Conservation (phyloP, 2,113 vertebrate species). For the Cervus canadensis region DNA sequence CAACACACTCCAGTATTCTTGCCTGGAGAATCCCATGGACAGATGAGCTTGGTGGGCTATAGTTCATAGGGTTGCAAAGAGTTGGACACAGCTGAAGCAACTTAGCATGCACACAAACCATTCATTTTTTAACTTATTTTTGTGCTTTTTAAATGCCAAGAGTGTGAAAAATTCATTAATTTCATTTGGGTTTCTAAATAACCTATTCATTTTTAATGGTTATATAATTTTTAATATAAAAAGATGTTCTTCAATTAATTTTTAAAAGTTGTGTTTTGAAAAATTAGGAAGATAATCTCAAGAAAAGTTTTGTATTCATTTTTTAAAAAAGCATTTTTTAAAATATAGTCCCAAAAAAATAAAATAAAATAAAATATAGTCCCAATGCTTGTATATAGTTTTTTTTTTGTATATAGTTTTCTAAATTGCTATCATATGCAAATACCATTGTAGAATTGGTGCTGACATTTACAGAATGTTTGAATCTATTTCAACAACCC, state of each 20-base stretch:
- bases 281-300: not conserved
- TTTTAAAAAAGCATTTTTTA: not conserved
- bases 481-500: not conserved
- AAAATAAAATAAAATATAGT: too few species aligned
- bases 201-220: not conserved
- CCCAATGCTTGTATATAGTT: too few species aligned
- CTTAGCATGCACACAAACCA: not conserved
- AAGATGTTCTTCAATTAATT: not conserved
- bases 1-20: not conserved
- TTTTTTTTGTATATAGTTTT: not conserved
- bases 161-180: not conserved
- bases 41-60: not conserved
- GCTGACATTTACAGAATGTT: not conserved
- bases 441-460: not conserved
- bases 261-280: not conserved
- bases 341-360: not conserved
- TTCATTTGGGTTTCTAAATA: not conserved
- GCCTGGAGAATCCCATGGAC: not conserved
- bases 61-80: not conserved
- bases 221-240: not conserved
- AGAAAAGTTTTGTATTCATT: not conserved
- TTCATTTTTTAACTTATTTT: not conserved
- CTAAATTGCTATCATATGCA: not conserved
- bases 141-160: not conserved
- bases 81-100: rapidly evolving